Base-by-base conservation (phyloP, 1,140 invertebrate genomes). In the Solen grandis region DNA sequence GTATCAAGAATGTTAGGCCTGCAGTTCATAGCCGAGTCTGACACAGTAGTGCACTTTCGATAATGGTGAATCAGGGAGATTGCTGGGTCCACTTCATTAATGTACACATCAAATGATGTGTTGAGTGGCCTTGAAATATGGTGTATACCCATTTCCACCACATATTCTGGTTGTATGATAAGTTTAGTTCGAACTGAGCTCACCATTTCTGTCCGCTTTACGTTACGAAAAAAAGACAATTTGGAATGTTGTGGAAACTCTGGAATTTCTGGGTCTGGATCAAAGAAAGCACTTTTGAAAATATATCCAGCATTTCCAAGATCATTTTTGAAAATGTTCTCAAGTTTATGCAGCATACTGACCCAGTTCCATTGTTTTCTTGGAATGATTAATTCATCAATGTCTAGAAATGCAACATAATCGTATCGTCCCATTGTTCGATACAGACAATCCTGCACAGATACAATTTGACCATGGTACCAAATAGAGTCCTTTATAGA, bases 41-140 rank as follows among this genome's bases (percentile, higher is more conserved):
- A 88, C 8, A 82, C 77, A 27, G 54, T 81, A 8, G 85, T 73
- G 80, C 91, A 92, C 29, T 84, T 66, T 41, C 97, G 91, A 89
- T 99, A 99, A 89, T 99, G 97, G 88, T 99, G 97, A 29, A 99
- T 93, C 72, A 98, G 96, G 0, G 96, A 97, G 0, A 95, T 94
- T 62, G 96, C 95, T 0, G 96, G 94, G 25, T 78, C 70, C 8
- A 91, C 86, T 16, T 81, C 52, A 14, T 83, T 22, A 16, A 82
- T 73, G 59, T 66, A 60, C 5, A 57, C 62, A 27, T 70, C 70
- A 10, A 87, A 1, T 25, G 33, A 22, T 31, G 38, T 84, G 33
- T 73, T 31, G n/a, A 90, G 16, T 10, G 82, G 57, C 70, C 84
- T 83, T 52, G 88, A 90, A 0, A 92, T 84, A 76, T 92, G 92